Evolutionary conservation across 2,797 vertebrate genomes (phyloP).

Genomic region (Sternotherus odoratus): DNA sequence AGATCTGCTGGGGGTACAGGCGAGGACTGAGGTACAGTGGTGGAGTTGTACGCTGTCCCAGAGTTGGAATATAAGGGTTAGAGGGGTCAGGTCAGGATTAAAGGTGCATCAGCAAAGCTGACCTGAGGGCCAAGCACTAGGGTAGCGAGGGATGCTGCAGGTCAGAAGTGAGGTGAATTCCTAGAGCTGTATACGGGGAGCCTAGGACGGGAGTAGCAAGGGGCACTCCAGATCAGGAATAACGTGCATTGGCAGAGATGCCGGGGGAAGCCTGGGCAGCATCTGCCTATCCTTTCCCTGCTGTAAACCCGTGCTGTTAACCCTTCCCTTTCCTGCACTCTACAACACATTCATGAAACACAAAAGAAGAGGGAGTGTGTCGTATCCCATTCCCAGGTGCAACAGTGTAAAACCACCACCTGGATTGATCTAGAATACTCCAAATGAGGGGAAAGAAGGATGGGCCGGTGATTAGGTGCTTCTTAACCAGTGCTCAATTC

Average conservation of each 20-base stretch:
- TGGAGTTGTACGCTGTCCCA: rapidly evolving
- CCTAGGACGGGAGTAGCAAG: background rate
- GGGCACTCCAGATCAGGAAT: background rate
- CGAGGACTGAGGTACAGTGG: background rate
- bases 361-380: rapidly evolving
- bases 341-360: background rate
- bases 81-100: background rate
- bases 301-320: background rate
- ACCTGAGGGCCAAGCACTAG: background rate
- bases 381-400: background rate
- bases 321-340: background rate
- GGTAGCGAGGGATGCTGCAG: background rate
- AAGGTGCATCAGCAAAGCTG: background rate
- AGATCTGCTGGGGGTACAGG: background rate
- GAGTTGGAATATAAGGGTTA: rapidly evolving
- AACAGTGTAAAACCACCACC: background rate
- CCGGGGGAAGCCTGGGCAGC: background rate
- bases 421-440: background rate
- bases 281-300: conserved; percentile 2
- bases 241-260: background rate
- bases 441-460: background rate
- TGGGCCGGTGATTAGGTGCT: background rate
- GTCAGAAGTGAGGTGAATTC: background rate
- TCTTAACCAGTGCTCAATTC: background rate
- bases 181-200: rapidly evolving